Base-by-base conservation (phyloP, 1,140 invertebrate genomes). In the Apis cerana region DNA sequence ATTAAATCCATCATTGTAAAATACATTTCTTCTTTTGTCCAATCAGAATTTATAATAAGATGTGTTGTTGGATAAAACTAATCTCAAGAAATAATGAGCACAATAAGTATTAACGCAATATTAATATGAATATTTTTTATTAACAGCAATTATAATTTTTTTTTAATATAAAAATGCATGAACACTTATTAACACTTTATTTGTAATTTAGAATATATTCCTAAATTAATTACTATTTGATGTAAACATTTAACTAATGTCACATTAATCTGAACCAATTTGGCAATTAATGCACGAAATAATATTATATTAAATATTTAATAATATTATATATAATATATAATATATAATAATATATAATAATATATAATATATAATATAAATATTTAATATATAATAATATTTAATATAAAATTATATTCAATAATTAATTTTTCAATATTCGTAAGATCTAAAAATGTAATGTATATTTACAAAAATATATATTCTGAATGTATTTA, bases 11-110 rank as follows among this genome's bases (percentile, higher is more conserved):
- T 19, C 19, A 91, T 52, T 54, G 84, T 74, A 33, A 93, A 69
- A 78, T 87, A 90, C 59, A 92, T 85, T 86, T 93, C 91, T 76
- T 91, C 91, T 43, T 88, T 84, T 10, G 82, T 79, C 83, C 71
- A 91, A 74, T 91, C 81, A 15, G 23, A 78, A 69, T 91, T 88
- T 62, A 92, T 79, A 19, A 87, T 85, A 7, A 92, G 52, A 27
- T 70, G 21, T 19, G 61, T 72, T 17, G 67, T 5, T 70, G 75
- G 65, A 23, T 52, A 23, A 50, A 90, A 62, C 89, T 90, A 43
- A 79, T 58, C 4, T 33, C 52, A 65, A 54, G 23, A n/a, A 58
- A n/a, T 59, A 11, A 23, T 19, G 12, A 2, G 2, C 21, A 75
- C 67, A 58, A 75, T 82, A 64, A n/a, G n/a, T 74, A 54, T 58